Percentiles rank a stretch among this genome's conserved stretches.
Evolutionary conservation across 2,888 invertebrate genomes (phyloP).

Genomic region (Philereme vetulata): DNA sequence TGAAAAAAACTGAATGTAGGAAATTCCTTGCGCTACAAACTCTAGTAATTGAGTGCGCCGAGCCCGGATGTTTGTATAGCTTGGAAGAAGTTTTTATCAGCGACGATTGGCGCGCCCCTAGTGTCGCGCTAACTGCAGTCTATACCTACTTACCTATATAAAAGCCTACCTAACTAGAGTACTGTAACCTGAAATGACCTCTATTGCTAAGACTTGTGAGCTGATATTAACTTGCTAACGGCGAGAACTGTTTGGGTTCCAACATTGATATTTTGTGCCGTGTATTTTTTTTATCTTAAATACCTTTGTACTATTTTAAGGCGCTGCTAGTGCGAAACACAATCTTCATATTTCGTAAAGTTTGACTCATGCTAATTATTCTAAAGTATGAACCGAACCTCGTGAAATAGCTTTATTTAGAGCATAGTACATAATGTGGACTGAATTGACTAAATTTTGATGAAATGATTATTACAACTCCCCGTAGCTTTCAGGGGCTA

Average conservation of each 20-base stretch:
- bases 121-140: conserved; percentile 63
- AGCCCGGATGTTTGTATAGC: conserved; percentile 73
- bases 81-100: conserved; percentile 71
- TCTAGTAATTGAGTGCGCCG: conserved; percentile 74
- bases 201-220: conserved; percentile 38
- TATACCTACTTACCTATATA: conserved; percentile 42
- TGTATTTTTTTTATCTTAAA: conserved; percentile 24
- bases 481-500: conserved; percentile 59
- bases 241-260: conserved; percentile 26
- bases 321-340: too few species aligned
- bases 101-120: conserved; percentile 63
- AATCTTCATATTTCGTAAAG: too few species aligned
- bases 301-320: too few species aligned
- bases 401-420: too few species aligned
- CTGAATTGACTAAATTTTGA: conserved; percentile 47
- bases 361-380: too few species aligned
- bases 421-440: background rate
- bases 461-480: conserved; percentile 57
- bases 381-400: too few species aligned
- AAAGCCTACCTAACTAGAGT: conserved; percentile 45
- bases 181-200: conserved; percentile 42
- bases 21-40: conserved; percentile 67
- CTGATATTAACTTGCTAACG: conserved; percentile 43
- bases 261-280: conserved; percentile 33
- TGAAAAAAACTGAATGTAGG: conserved; percentile 56